A percentile compares a stretch with the other conserved stretches of the same genome.
Evolutionary conservation across 92 coral and sea anemone species (phyloP).

Genomic region (Parazoanthus darwini): DNA sequence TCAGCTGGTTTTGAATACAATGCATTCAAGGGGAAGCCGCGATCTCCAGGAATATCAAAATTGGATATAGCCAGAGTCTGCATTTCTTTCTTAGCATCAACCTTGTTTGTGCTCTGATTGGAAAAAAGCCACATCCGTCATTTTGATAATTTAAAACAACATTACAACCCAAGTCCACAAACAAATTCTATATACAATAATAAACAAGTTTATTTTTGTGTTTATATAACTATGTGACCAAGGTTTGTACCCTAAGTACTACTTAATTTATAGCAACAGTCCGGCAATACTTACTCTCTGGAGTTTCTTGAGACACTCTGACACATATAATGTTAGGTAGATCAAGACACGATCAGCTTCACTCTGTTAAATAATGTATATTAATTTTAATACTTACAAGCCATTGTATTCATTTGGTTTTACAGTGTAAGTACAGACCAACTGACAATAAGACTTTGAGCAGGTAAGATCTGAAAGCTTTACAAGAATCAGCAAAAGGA

Average conservation of each 20-base stretch:
- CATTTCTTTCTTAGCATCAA: conserved; percentile 90
- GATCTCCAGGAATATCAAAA: conserved; percentile 91
- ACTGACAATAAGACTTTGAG: too few species aligned
- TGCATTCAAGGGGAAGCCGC: conserved; percentile 95
- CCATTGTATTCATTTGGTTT: background rate
- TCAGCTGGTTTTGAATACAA: conserved; percentile 91
- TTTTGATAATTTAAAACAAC: too few species aligned
- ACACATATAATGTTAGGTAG: conserved; percentile 89
- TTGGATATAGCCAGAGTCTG: conserved; percentile 79
- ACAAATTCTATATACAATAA: too few species aligned
- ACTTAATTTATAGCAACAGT: too few species aligned
- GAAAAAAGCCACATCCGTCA: background rate
- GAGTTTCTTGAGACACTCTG: conserved; percentile 95
- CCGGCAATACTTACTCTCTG: conserved; percentile 67
- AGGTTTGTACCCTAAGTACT: too few species aligned
- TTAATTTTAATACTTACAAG: background rate
- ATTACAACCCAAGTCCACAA: background rate
- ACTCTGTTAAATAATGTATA: conserved; percentile 52
- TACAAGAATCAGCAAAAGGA: too few species aligned
- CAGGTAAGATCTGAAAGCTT: too few species aligned
- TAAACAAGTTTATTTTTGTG: background rate
- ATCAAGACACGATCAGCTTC: conserved; percentile 97
- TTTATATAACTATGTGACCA: too few species aligned
- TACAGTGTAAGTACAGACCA: too few species aligned
- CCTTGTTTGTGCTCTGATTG: conserved; percentile 73